These are phyloP conservation scores for Ecliptopera silaceata DNA, from an alignment of 2,888 invertebrate species.

Conservation along the genomic window DNA sequence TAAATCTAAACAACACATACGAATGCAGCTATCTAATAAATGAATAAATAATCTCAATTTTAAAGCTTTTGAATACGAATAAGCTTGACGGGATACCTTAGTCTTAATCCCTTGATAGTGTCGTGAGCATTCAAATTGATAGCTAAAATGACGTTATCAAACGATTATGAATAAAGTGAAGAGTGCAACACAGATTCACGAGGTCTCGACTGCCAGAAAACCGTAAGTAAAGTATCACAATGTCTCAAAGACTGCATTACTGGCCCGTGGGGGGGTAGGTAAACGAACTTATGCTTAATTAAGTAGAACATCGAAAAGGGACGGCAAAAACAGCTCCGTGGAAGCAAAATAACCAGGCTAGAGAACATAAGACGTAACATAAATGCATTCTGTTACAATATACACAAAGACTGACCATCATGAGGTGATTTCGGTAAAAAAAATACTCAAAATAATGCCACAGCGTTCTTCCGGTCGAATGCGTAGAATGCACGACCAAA, in stretches of 20 bases:
- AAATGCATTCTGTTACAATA: constrained; percentile 70
- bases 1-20: constrained; percentile 50
- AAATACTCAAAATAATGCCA: constrained; percentile 65
- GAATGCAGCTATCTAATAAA: constrained; percentile 61
- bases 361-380: constrained; percentile 54
- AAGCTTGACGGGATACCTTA: constrained; percentile 51
- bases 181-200: constrained; percentile 52
- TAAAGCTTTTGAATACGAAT: constrained; percentile 75
- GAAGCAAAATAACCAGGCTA: constrained; percentile 61
- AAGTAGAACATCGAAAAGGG: constrained; percentile 74
- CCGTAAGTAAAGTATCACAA: constrained; percentile 76
- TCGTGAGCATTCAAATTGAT: background rate
- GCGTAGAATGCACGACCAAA: constrained; percentile 52
- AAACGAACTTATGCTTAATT: constrained; percentile 78
- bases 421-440: constrained; percentile 66
- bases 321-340: constrained; percentile 66
- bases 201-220: constrained; percentile 30
- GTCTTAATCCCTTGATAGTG: background rate
- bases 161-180: constrained; percentile 20
- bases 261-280: constrained; percentile 75
- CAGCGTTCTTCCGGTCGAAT: constrained; percentile 53
- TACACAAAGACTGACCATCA: constrained; percentile 68
- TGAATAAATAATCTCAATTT: constrained; percentile 81
- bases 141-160: background rate
- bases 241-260: constrained; percentile 79